Conservation (phyloP, 1,140 invertebrate species). For the Berghia stephanieae region DNA sequence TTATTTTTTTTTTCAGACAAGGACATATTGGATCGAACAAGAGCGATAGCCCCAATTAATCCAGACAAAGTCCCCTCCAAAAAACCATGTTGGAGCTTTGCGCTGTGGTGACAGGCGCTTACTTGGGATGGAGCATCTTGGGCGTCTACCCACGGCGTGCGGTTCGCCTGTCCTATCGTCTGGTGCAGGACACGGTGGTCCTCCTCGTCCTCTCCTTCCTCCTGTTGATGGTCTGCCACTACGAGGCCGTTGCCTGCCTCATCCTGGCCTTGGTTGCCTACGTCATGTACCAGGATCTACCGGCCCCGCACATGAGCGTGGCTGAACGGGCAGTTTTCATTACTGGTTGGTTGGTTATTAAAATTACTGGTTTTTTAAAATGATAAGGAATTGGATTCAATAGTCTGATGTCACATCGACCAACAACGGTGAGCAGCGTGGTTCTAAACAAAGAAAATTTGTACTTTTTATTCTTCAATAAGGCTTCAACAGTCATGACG, state of each 20-base stretch:
- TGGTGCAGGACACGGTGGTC: neutral
- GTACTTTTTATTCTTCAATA: too few species aligned
- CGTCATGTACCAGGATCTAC: conserved; percentile 26
- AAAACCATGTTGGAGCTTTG: conserved; percentile 11
- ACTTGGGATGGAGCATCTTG: conserved; percentile 12
- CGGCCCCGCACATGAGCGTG: conserved; percentile 20
- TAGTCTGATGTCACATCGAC: too few species aligned
- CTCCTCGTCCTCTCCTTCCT: neutral
- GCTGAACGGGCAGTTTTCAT: conserved; percentile 38
- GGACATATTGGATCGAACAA: too few species aligned
- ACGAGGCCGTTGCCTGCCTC: neutral
- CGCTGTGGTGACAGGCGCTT: conserved; percentile 1
- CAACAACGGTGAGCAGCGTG: too few species aligned
- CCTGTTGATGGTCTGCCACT: neutral
- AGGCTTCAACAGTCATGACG: too few species aligned
- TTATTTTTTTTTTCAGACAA: too few species aligned
- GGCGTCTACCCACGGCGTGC: conserved; percentile 6
- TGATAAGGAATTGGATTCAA: too few species aligned
- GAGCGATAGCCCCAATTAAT: too few species aligned
- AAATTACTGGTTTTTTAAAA: too few species aligned
- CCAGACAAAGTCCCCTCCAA: too few species aligned
- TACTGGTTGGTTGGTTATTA: conserved; percentile 46
- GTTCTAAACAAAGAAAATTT: too few species aligned
- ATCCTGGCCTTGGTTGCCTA: conserved; percentile 13
- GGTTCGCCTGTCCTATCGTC: neutral